A percentile compares a stretch with the other conserved stretches of the same genome.
These are phyloP conservation scores for Kobus ellipsiprymnus DNA, from an alignment of 2,113 vertebrate species.

Conservation along the genomic window DNA sequence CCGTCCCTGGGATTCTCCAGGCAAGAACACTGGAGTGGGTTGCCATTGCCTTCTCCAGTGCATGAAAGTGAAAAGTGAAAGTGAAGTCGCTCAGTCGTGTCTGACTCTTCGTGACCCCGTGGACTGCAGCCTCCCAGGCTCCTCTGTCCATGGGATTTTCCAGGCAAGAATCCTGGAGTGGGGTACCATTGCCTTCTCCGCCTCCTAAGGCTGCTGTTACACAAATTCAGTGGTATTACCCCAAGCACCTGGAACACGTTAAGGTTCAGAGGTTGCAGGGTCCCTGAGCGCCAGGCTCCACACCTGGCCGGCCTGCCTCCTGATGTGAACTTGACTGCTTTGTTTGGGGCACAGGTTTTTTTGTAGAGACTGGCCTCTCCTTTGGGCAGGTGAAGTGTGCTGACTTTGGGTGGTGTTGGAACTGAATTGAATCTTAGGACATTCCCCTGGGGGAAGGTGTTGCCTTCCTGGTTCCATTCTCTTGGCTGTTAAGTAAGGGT, in stretches of 20 bases:
- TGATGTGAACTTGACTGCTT: background rate
- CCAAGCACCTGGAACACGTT: background rate
- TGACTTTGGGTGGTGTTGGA: background rate
- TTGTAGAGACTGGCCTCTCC: background rate
- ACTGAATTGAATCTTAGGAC: background rate
- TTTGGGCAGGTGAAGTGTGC: background rate
- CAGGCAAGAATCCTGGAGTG: too few relatives aligned
- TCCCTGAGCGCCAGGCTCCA: background rate
- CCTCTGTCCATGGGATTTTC: too few relatives aligned
- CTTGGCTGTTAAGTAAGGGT: background rate
- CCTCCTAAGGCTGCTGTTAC: background rate
- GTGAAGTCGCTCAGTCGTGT: too few relatives aligned
- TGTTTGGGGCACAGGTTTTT: background rate
- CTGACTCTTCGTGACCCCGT: fast-evolving
- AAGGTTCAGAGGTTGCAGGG: background rate
- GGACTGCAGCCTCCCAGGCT: too few relatives aligned
- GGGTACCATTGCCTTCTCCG: too few relatives aligned
- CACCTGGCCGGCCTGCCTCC: background rate
- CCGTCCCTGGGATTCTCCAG: too few relatives aligned
- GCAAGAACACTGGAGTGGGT: too few relatives aligned
- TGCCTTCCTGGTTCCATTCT: background rate
- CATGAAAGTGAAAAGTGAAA: too few relatives aligned
- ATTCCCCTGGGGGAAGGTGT: background rate
- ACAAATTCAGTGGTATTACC: background rate
- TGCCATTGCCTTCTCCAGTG: too few relatives aligned